A percentile compares a stretch with the other conserved stretches of the same genome.
phyloP scores from a whole-genome alignment of 1,140 invertebrate genomes.

The Leptoteleia sp. region DNA sequence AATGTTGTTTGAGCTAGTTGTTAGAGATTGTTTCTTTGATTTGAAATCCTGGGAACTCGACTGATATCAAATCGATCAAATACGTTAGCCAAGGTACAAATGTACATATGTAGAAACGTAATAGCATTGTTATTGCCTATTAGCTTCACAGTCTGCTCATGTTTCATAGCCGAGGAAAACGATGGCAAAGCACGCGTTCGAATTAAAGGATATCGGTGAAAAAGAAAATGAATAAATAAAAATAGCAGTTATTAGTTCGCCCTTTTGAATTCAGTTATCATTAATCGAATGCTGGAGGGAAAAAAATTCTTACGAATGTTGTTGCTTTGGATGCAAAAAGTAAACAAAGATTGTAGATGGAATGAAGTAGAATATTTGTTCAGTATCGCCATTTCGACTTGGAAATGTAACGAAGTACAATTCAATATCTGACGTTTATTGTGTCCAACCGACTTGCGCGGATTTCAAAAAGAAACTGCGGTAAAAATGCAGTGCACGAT shows the following conservation, averaged over 20 bases:
- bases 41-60: too few species aligned
- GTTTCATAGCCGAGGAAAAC: slow-evolving; percentile 43
- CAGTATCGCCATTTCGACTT: slow-evolving; percentile 18
- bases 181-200: slow-evolving; percentile 26
- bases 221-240: slow-evolving; percentile 27
- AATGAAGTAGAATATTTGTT: slow-evolving; percentile 14
- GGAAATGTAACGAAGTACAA: slow-evolving; percentile 6
- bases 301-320: slow-evolving; percentile 17
- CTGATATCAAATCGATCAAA: too few species aligned
- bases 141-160: slow-evolving; percentile 64
- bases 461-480: slow-evolving; percentile 1
- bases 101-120: slow-evolving; percentile 78
- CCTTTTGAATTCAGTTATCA: slow-evolving; percentile 13
- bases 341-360: slow-evolving; percentile 6
- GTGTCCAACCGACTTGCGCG: slow-evolving; percentile 13
- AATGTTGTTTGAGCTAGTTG: too few species aligned
- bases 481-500: too few species aligned
- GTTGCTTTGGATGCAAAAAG: slow-evolving; percentile 23
- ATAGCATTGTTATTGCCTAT: slow-evolving; percentile 78
- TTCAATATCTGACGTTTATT: slow-evolving; percentile 26
- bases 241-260: slow-evolving; percentile 21
- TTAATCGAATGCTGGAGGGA: slow-evolving; percentile 15
- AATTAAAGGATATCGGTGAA: too few species aligned
- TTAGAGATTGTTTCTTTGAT: too few species aligned
- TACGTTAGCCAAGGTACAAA: slow-evolving; percentile 80